Evolutionary conservation across 2,888 invertebrate genomes (phyloP).

Genomic region (Leptura quadrifasciata): DNA sequence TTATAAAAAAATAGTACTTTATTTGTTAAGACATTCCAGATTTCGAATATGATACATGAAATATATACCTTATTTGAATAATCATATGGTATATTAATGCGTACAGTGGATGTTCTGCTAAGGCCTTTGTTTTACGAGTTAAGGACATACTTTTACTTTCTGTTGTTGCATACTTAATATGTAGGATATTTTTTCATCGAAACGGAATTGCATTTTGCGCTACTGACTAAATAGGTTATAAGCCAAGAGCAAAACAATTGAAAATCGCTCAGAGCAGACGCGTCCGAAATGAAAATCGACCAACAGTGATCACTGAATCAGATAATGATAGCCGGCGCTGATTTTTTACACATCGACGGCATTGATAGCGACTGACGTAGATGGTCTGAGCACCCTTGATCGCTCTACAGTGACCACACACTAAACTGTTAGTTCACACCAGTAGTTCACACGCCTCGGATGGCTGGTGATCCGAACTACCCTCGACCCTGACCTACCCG

Average conservation of each 20-base stretch:
- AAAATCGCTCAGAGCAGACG: slow-evolving; percentile 42
- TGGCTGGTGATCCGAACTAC: slow-evolving; percentile 74
- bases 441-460: slow-evolving; percentile 70
- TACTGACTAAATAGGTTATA: slow-evolving; percentile 8
- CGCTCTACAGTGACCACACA: slow-evolving; percentile 72
- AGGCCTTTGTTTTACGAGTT: background rate
- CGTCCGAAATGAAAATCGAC: slow-evolving; percentile 64
- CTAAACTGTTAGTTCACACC: slow-evolving; percentile 71
- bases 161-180: background rate
- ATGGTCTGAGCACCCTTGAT: slow-evolving; percentile 65
- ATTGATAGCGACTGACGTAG: slow-evolving; percentile 64
- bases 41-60: background rate
- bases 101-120: background rate
- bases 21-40: slow-evolving; percentile 4
- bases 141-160: background rate
- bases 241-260: slow-evolving; percentile 35
- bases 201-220: background rate
- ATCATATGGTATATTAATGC: background rate
- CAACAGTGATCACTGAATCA: slow-evolving; percentile 62
- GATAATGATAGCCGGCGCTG: slow-evolving; percentile 64
- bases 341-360: slow-evolving; percentile 68
- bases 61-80: background rate
- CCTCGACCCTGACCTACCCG: slow-evolving; percentile 73
- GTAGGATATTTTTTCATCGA: background rate
- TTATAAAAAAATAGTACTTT: background rate